These are phyloP conservation scores for Nyctibius bracteatus DNA, from an alignment of 2,113 vertebrate species.

Conservation along the genomic window DNA sequence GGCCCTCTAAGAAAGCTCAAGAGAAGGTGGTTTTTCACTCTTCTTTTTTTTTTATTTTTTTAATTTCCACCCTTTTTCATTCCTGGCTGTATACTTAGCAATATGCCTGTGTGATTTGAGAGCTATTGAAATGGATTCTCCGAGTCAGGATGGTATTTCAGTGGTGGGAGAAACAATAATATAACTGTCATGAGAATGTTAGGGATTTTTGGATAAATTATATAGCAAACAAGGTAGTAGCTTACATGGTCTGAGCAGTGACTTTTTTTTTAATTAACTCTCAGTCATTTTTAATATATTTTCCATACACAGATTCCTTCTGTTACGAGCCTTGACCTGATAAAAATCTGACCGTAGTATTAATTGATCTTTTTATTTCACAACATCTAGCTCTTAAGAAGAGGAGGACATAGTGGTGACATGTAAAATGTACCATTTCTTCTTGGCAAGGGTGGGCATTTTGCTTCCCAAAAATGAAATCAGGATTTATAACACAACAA, in stretches of 20 bases:
- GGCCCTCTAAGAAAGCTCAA: not conserved
- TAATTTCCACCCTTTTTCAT: too few species aligned
- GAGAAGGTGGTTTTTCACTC: not conserved
- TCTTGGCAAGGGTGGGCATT: not conserved
- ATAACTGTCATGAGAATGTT: not conserved
- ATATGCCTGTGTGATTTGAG: not conserved
- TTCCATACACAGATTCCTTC: not conserved
- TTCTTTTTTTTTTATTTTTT: not conserved
- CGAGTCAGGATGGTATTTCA: not conserved
- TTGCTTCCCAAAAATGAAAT: not conserved
- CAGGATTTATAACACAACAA: not conserved
- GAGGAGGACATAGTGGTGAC: not conserved
- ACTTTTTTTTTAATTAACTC: not conserved
- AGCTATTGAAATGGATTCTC: not conserved
- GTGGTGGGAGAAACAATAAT: not conserved
- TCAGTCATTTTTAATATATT: not conserved
- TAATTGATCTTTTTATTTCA: not conserved
- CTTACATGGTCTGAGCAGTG: not conserved
- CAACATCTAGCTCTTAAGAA: not conserved
- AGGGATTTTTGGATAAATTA: not conserved
- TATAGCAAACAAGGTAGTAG: not conserved
- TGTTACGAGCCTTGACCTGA: not conserved
- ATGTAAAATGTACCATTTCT: not conserved
- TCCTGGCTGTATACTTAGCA: accelerated
- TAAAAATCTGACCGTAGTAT: not conserved